These are phyloP conservation scores for Xanthorhoe designata DNA, from an alignment of 2,888 invertebrate species.

Conservation along the genomic window DNA sequence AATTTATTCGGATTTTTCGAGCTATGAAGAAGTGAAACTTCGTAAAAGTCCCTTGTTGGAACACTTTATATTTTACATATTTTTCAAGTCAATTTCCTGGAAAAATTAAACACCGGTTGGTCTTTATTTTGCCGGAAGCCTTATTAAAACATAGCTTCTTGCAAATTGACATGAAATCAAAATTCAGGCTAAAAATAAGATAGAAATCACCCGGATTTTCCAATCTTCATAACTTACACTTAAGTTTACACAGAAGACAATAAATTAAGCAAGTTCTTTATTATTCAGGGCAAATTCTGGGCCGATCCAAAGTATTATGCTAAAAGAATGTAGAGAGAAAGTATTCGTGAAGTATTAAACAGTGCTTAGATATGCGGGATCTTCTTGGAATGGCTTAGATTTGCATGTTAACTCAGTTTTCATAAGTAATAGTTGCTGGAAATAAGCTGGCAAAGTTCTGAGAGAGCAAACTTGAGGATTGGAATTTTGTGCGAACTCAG, in stretches of 20 bases:
- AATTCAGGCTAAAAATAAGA: slow-evolving; percentile 14
- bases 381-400: slow-evolving; percentile 70
- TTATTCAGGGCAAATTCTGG: slow-evolving; percentile 53
- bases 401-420: slow-evolving; percentile 81
- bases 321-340: slow-evolving; percentile 50
- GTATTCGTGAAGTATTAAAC: slow-evolving; percentile 62
- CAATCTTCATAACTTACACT: slow-evolving; percentile 42
- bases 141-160: slow-evolving; percentile 16
- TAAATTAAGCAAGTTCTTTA: slow-evolving; percentile 40
- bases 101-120: slow-evolving; percentile 19
- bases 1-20: slow-evolving; percentile 40
- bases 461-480: slow-evolving; percentile 69
- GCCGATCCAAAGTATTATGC: slow-evolving; percentile 49
- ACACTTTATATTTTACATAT: slow-evolving; percentile 18
- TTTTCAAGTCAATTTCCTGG: slow-evolving; percentile 12
- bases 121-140: slow-evolving; percentile 23
- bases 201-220: slow-evolving; percentile 26
- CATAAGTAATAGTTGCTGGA: slow-evolving; percentile 76
- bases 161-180: slow-evolving; percentile 8
- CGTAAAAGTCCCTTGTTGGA: slow-evolving; percentile 8
- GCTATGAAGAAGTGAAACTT: slow-evolving; percentile 22
- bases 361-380: slow-evolving; percentile 62
- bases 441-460: slow-evolving; percentile 67
- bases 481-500: slow-evolving; percentile 52
- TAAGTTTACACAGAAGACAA: slow-evolving; percentile 38